Base-by-base conservation (phyloP, 2,797 vertebrate genomes). In the Lagocephalus sceleratus region DNA sequence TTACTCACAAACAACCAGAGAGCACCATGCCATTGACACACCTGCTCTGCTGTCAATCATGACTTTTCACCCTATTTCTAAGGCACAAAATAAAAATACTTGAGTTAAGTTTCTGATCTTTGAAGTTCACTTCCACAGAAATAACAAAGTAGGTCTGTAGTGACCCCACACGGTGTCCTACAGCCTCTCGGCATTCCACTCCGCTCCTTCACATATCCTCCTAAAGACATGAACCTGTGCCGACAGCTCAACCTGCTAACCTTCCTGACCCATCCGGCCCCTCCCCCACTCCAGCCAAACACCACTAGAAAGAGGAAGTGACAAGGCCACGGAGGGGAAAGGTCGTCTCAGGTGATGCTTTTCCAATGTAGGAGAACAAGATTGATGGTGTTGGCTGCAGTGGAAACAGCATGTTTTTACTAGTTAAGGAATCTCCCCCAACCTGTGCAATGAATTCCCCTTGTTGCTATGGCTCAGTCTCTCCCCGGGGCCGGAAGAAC, bases 221-320 rank as follows among this genome's bases (percentile, higher is more conserved):
- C 67, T 57, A 63, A 66, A 66, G 73, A 68, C 38, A 5, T 57
- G 63, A 67, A 75, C 66, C 73, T 72, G 66, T 61, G 63, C 60
- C 63, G 73, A 82, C 80, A 83, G 72, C 71, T 82, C 68, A 68
- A 68, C 69, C 63, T 67, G 71, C 77, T 73, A 12, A 82, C 82
- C 78, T 57, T 6, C 29, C 49, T 48, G 69, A 79, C 69, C 72
- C 16, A 3, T 47, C 17, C 55, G 51, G 5, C 39, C 47, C 40
- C 55, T 38, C 26, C 57, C 39, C 41, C 42, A 41, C 59, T 3
- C 22, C 22, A 63, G 47, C 7, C 44, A 63, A 61, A 71, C 63
- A 17, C 51, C 22, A 20, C 38, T 20, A 32, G 61, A 63, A 64
- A 71, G 66, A 79, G 82, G 80, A 85, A 85, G 73, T 64, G 67